Conservation (phyloP, 2,113 vertebrate genomes). For the Platysternon megacephalum region DNA sequence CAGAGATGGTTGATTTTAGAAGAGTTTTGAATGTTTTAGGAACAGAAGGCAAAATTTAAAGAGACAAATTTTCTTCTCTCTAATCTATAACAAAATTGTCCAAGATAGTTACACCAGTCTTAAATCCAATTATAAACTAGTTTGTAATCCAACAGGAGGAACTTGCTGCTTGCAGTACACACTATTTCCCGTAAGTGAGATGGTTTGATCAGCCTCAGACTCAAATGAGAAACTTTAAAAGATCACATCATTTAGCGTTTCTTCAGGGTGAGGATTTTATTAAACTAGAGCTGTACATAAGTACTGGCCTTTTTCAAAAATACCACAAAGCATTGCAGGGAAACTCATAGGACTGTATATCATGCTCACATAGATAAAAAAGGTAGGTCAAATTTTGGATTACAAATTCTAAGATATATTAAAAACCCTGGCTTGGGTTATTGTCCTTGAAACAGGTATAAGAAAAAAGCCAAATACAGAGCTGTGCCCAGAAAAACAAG, state of each 20-base stretch:
- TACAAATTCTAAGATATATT: background rate
- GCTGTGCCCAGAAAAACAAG: background rate
- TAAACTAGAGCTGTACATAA: background rate
- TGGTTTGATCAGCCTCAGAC: background rate
- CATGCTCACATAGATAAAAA: background rate
- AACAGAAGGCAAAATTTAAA: background rate
- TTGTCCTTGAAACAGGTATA: background rate
- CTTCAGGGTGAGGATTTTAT: background rate
- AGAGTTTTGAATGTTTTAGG: background rate
- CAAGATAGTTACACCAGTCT: background rate
- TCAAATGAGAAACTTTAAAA: background rate
- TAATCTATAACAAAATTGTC: background rate
- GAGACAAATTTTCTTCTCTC: background rate
- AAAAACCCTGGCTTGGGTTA: background rate
- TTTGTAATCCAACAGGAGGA: background rate
- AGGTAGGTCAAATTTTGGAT: background rate
- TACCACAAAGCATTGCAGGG: background rate
- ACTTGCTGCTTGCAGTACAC: background rate
- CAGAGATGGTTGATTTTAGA: background rate
- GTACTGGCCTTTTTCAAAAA: background rate
- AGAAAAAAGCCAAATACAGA: background rate
- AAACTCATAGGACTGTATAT: background rate
- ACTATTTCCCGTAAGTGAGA: accelerated
- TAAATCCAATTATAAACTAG: background rate
- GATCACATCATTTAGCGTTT: background rate